A percentile compares a stretch with the other conserved stretches of the same genome.
Conservation (phyloP, 2,888 invertebrate genomes). For the Tanytarsus gracilentus region DNA sequence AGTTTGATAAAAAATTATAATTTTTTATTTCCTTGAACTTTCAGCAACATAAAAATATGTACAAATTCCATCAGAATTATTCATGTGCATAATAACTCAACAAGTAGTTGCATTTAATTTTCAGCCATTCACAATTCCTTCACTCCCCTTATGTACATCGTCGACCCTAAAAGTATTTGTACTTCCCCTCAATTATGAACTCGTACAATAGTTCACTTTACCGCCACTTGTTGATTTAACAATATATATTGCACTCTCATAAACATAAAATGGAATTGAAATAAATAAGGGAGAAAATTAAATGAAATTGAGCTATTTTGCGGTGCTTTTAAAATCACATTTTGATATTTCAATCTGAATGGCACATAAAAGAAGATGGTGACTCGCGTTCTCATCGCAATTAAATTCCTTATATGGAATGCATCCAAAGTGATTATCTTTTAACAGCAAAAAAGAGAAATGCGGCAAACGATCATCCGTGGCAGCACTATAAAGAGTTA, state of each 20-base stretch:
- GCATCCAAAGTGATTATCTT: too few species aligned
- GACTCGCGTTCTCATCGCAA: too few species aligned
- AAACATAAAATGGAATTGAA: too few species aligned
- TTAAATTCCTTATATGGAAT: too few species aligned
- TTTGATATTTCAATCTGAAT: too few species aligned
- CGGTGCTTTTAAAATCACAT: too few species aligned
- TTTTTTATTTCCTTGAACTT: neutral
- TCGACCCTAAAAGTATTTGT: constrained; percentile 9
- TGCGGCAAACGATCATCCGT: too few species aligned
- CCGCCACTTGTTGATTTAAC: constrained; percentile 16
- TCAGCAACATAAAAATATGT: neutral
- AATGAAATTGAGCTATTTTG: neutral
- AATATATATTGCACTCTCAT: too few species aligned
- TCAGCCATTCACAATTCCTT: neutral
- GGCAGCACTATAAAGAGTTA: neutral
- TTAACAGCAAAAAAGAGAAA: too few species aligned
- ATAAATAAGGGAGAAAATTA: neutral
- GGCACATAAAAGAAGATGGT: too few species aligned
- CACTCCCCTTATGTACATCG: neutral
- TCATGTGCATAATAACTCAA: neutral
- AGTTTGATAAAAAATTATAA: neutral
- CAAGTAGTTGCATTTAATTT: neutral
- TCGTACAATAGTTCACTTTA: constrained; percentile 24
- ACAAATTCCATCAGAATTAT: neutral
- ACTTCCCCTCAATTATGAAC: neutral